A percentile compares a stretch with the other conserved stretches of the same genome.
Evolutionary conservation across 2,888 invertebrate species (phyloP).

Genomic region (Morpho deidamia): DNA sequence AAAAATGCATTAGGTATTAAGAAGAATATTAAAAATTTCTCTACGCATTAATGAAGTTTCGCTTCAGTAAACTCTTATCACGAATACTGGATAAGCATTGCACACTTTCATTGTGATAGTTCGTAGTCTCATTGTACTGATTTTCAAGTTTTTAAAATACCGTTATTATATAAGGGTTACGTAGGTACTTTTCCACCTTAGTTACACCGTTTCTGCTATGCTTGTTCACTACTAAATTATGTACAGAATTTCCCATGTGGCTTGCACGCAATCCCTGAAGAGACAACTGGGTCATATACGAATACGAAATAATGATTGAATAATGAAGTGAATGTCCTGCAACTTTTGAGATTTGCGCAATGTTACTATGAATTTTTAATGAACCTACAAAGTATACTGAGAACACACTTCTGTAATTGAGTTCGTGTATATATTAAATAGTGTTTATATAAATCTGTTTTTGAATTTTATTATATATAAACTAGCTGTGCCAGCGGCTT

Average conservation of each 20-base stretch:
- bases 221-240: slow-evolving; percentile 33
- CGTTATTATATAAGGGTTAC: neutral
- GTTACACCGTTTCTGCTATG: slow-evolving; percentile 14
- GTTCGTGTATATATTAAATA: too few species aligned
- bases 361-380: neutral
- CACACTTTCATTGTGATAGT: neutral
- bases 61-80: too few species aligned
- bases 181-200: neutral
- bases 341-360: slow-evolving; percentile 8
- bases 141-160: neutral
- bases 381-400: neutral
- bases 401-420: too few species aligned
- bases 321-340: slow-evolving; percentile 18
- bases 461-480: too few species aligned
- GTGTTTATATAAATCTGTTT: too few species aligned
- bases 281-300: slow-evolving; percentile 21
- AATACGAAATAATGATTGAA: slow-evolving; percentile 19
- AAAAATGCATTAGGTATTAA: too few species aligned
- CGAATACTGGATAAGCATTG: too few species aligned
- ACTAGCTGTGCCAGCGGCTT: too few species aligned
- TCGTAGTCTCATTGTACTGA: neutral
- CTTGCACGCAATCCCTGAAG: slow-evolving; percentile 28
- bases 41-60: too few species aligned
- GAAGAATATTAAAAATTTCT: too few species aligned
- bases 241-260: slow-evolving; percentile 31